A percentile compares a stretch with the other conserved stretches of the same genome.
These are phyloP conservation scores for Apis cerana DNA, from an alignment of 1,140 invertebrate species.

Conservation along the genomic window DNA sequence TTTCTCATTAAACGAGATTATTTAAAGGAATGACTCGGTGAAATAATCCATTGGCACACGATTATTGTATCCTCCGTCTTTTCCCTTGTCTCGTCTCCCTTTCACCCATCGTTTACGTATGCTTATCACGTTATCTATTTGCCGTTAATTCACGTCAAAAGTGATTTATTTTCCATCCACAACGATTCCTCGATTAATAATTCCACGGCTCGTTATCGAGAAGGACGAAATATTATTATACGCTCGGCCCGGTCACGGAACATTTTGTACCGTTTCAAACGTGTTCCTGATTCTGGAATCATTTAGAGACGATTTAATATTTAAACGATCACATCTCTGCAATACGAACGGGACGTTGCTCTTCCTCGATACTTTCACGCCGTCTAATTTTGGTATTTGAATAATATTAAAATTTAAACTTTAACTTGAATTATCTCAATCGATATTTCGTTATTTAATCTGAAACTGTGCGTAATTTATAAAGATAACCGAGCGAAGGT, in stretches of 20 bases:
- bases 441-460: neutral
- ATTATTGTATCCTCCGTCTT: neutral
- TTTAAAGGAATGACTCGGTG: conserved; percentile 17
- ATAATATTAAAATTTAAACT: neutral
- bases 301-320: neutral
- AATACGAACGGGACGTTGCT: neutral
- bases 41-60: neutral
- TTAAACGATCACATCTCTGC: neutral
- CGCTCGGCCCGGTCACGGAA: neutral
- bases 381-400: conserved; percentile 13
- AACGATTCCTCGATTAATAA: neutral
- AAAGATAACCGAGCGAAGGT: neutral
- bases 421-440: neutral
- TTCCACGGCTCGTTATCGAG: neutral
- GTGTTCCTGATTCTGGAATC: no score
- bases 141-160: neutral
- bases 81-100: neutral
- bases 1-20: neutral
- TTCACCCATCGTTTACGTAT: neutral
- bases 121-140: neutral
- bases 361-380: neutral
- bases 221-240: neutral
- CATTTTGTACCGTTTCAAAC: neutral
- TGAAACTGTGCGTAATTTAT: neutral
- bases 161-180: neutral